Evolutionary conservation across 2,888 invertebrate species (phyloP).

Genomic region (Rhodophaea formosa): DNA sequence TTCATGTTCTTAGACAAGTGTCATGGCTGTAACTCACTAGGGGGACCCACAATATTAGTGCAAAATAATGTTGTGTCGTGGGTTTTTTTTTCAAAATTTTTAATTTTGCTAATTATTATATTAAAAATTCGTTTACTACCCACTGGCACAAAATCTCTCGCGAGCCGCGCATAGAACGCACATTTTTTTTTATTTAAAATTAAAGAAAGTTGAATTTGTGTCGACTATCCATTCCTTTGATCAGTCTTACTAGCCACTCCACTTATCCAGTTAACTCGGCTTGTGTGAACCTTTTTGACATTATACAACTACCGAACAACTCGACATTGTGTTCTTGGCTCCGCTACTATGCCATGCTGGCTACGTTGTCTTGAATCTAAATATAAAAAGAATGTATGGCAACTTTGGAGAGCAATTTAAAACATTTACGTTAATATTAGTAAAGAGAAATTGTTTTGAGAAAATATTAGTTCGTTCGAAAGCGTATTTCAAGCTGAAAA

Average conservation of each 20-base stretch:
- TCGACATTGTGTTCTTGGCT: conserved; percentile 8
- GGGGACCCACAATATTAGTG: too few species aligned
- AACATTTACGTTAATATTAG: background rate
- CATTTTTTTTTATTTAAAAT: too few species aligned
- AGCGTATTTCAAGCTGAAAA: background rate
- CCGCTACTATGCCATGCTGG: background rate
- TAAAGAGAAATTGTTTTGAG: background rate
- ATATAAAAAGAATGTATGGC: background rate
- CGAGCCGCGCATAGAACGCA: too few species aligned
- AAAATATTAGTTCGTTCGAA: background rate
- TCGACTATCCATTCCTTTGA: too few species aligned
- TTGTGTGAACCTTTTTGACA: background rate
- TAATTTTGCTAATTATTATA: too few species aligned
- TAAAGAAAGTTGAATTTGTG: too few species aligned
- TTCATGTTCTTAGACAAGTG: too few species aligned
- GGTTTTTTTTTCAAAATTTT: too few species aligned
- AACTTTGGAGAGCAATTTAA: conserved; percentile 2
- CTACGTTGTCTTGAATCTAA: conserved; percentile 4
- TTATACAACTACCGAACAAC: conserved; percentile 3
- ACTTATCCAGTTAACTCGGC: background rate
- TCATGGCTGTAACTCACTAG: too few species aligned
- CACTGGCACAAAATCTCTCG: too few species aligned
- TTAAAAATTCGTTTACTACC: too few species aligned
- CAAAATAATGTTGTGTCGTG: too few species aligned
- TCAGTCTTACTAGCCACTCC: background rate